Evolutionary conservation across 2,113 vertebrate genomes (phyloP), one percentile per base, ranked within the genome.

Genomic region (Rhombomys opimus): DNA sequence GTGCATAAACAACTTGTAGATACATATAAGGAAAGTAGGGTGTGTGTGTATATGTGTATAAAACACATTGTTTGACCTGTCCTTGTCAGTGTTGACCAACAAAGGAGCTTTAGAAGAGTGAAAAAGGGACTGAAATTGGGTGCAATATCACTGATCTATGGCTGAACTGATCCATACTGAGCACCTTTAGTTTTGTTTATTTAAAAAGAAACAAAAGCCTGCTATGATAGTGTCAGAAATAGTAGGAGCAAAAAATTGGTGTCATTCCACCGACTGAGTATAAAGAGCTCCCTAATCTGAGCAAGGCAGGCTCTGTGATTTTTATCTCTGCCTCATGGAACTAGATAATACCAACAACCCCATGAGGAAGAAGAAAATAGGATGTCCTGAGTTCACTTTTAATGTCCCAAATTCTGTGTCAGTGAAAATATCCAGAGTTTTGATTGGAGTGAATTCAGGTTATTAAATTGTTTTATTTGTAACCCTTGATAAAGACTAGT

Each of bases 301-400:
- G 96, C 86, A 97, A 95, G 46, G 80, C 90, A 90, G 91, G 86
- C 30, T 50, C 46, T 78, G 65, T 30, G 7, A 46, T 91, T 94
- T 95, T 98, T 97, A 97, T 98, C 97, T 98, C 78, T 95, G 94
- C 85, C 84, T 0, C 68, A 81, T 93, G 87, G 93, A 98, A 90
- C 7, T 82, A 82, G 68, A 78, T 92, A 96, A 96, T 95, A 97
- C 96, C 94, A 91, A 87, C 13, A 50, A 59, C 23, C 11, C 4
- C 4, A 14, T 18, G 23, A 80, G 95, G 35, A 97, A 93, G 35
- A 97, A 95, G 91, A 94, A 97, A 94, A 78, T 15, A 90, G 57
- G 90, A 89, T 97, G 96, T 97, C 95, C 94, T 80, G 87, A 4
- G 46, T 67, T 50, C 72, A 82, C 38, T 78, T 97, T 38, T 65